phyloP scores from a whole-genome alignment of 2,888 invertebrate species.

The Heliothis peltigera region DNA sequence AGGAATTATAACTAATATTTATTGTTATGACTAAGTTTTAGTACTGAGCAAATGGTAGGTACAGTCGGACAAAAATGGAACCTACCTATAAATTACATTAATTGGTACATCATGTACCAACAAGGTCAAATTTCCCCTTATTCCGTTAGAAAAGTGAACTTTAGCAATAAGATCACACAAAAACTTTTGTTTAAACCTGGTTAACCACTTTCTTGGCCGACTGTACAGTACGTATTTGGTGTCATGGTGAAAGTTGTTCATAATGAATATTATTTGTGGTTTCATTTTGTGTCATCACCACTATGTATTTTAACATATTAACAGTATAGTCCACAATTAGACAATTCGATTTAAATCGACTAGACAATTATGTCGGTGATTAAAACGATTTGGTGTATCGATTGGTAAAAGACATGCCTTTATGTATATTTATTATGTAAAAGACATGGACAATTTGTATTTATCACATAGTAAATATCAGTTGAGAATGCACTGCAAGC shows the following conservation, averaged over 20 bases:
- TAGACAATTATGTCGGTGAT: conserved; percentile 35
- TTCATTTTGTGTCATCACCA: background rate
- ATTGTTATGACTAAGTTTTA: too few relatives aligned
- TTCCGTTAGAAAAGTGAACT: too few relatives aligned
- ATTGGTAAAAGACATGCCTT: conserved; percentile 33
- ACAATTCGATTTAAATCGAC: conserved; percentile 17
- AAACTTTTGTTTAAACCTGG: too few relatives aligned
- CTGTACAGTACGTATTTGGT: background rate
- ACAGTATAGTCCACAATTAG: conserved; percentile 48
- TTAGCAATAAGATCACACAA: too few relatives aligned
- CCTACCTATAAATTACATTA: too few relatives aligned
- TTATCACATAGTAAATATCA: conserved; percentile 14
- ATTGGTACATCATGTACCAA: too few relatives aligned
- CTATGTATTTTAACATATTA: conserved; percentile 27
- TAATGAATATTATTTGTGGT: conserved; percentile 2
- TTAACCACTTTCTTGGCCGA: background rate
- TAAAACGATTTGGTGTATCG: conserved; percentile 15
- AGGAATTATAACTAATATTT: too few relatives aligned
- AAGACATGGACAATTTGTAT: conserved; percentile 36
- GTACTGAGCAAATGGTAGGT: too few relatives aligned
- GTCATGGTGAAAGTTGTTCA: conserved; percentile 1
- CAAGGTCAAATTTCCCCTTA: too few relatives aligned
- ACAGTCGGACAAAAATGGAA: too few relatives aligned
- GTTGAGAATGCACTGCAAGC: conserved; percentile 50
- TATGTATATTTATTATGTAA: conserved; percentile 32